phyloP scores from a whole-genome alignment of 2,888 invertebrate genomes.

The Andrena camellia region DNA sequence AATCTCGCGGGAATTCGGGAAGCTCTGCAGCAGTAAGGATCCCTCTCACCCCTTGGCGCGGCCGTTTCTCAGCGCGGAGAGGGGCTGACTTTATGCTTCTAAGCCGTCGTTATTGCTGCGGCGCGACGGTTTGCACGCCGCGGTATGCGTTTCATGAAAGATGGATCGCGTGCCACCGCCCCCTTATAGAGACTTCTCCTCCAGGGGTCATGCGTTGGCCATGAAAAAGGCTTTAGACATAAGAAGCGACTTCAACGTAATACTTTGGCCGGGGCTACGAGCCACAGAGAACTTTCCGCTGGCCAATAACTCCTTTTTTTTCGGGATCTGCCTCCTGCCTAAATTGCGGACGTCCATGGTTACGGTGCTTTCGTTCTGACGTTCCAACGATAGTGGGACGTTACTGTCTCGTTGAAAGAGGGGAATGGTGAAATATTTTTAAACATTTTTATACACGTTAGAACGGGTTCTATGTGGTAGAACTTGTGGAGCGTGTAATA shows the following conservation, averaged over 20 bases:
- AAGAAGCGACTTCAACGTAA: slow-evolving; percentile 59
- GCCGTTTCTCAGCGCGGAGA: slow-evolving; percentile 27
- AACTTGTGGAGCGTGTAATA: too few relatives aligned
- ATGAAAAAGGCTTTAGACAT: slow-evolving; percentile 61
- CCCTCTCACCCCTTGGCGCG: slow-evolving; percentile 20
- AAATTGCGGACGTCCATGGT: not conserved
- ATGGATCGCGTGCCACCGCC: slow-evolving; percentile 63
- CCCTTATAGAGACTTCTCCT: slow-evolving; percentile 67
- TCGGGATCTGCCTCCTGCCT: not conserved
- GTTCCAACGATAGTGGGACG: not conserved
- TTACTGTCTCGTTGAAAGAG: not conserved
- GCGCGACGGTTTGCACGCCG: slow-evolving; percentile 65
- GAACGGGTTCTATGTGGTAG: too few relatives aligned
- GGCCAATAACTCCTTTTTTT: slow-evolving; percentile 33
- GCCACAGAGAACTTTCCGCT: slow-evolving; percentile 13
- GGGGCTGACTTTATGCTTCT: slow-evolving; percentile 64
- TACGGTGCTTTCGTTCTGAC: not conserved
- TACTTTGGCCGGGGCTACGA: slow-evolving; percentile 25
- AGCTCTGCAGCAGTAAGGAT: slow-evolving; percentile 58
- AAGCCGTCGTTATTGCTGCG: slow-evolving; percentile 75
- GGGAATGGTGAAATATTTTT: too few relatives aligned
- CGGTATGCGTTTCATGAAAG: slow-evolving; percentile 77
- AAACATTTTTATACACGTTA: too few relatives aligned
- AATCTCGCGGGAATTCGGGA: slow-evolving; percentile 66
- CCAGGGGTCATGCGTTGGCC: slow-evolving; percentile 55